Conservation (phyloP, 2,113 vertebrate species). For the Mormoops blainvillei region DNA sequence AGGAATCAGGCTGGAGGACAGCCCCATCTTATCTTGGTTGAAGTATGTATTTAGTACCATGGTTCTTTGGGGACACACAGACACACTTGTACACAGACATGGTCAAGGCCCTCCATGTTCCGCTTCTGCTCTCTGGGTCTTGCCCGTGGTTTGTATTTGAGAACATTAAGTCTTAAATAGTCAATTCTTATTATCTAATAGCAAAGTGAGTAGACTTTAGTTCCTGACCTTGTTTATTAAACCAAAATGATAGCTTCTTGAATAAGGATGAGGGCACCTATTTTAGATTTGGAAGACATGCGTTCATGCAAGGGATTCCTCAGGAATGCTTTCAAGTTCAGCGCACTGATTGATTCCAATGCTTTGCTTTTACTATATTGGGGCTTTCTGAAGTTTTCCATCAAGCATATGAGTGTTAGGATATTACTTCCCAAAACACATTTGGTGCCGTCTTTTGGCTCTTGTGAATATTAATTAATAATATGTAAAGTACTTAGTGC, state of each 20-base stretch:
- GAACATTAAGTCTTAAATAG: background rate
- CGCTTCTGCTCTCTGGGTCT: background rate
- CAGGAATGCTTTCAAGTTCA: background rate
- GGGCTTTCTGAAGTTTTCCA: background rate
- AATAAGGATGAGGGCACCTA: background rate
- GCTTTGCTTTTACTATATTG: background rate
- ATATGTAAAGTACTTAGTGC: background rate
- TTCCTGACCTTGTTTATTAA: background rate
- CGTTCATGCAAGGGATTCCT: background rate
- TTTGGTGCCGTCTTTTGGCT: background rate
- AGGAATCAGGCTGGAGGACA: background rate
- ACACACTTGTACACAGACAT: accelerated
- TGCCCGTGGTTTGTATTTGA: background rate
- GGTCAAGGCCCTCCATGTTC: background rate
- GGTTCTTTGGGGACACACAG: background rate
- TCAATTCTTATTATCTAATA: background rate
- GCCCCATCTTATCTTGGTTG: no score
- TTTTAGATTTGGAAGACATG: background rate
- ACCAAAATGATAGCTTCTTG: background rate
- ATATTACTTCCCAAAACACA: background rate
- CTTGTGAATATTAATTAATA: background rate
- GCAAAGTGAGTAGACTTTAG: background rate
- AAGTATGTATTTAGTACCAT: background rate
- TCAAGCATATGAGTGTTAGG: background rate
- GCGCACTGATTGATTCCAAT: background rate